Percentiles rank a stretch among this genome's conserved stretches.
Conservation (phyloP, 2,113 vertebrate species). For the Pimephales promelas region DNA sequence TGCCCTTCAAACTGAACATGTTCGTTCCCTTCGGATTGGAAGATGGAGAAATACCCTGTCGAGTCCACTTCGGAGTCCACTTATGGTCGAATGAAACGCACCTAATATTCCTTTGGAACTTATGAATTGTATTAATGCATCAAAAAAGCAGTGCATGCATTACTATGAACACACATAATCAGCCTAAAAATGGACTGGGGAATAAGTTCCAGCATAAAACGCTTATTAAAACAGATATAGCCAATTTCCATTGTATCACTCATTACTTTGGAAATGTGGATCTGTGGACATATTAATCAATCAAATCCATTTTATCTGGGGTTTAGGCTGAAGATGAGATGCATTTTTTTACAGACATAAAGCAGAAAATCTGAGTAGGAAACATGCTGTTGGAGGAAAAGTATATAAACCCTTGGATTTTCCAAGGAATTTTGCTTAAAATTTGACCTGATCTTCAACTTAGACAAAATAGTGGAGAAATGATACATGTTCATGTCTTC, state of each 20-base stretch:
- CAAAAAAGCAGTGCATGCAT: constrained; percentile 3
- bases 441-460: not conserved
- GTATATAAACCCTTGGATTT: not conserved
- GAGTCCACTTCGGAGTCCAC: no score
- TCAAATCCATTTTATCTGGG: not conserved
- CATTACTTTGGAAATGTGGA: not conserved
- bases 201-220: not conserved
- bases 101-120: not conserved
- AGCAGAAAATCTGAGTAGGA: not conserved
- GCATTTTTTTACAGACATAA: not conserved
- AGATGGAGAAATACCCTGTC: no score
- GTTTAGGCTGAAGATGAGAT: not conserved
- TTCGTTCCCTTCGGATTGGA: no score
- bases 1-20: no score
- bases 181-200: not conserved
- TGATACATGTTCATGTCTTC: not conserved
- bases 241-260: not conserved
- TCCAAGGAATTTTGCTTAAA: not conserved
- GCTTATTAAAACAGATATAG: not conserved
- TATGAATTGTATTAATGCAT: not conserved
- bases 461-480: not conserved
- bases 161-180: not conserved
- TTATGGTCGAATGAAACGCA: no score
- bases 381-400: not conserved
- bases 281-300: not conserved